Conservation (phyloP, 2,888 invertebrate species). For the Thymelicus acteon region DNA sequence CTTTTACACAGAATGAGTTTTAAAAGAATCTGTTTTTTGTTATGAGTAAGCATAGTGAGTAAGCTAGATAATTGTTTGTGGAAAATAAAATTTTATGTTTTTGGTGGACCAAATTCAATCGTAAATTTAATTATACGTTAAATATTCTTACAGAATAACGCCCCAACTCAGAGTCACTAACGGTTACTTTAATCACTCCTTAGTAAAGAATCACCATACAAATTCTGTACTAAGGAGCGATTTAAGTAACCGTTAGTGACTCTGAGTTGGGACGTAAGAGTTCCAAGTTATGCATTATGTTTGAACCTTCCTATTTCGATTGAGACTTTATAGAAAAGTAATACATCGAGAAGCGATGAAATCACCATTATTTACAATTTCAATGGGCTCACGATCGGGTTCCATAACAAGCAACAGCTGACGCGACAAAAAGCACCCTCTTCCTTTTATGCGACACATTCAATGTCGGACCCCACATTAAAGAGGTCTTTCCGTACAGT, state of each 20-base stretch:
- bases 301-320: not conserved
- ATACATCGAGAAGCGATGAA: constrained; percentile 1
- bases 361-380: constrained; percentile 29
- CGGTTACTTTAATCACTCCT: no score
- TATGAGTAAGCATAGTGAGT: not conserved
- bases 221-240: no score
- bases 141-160: not conserved
- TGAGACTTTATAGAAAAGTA: not conserved
- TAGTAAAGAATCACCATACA: no score
- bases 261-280: no score
- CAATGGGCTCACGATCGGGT: constrained; percentile 51
- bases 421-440: constrained; percentile 68
- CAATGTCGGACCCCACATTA: constrained; percentile 25
- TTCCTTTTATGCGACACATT: constrained; percentile 45
- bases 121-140: no score
- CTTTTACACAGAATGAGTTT: constrained; percentile 12
- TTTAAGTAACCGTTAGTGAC: no score
- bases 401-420: constrained; percentile 69
- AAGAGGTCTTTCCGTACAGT: constrained; percentile 6
- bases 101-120: no score
- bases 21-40: not conserved
- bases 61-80: not conserved
- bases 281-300: not conserved
- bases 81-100: not conserved
- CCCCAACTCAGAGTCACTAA: no score